Evolutionary conservation across 2,113 vertebrate species (phyloP).

Genomic region (Psephotus haematonotus): DNA sequence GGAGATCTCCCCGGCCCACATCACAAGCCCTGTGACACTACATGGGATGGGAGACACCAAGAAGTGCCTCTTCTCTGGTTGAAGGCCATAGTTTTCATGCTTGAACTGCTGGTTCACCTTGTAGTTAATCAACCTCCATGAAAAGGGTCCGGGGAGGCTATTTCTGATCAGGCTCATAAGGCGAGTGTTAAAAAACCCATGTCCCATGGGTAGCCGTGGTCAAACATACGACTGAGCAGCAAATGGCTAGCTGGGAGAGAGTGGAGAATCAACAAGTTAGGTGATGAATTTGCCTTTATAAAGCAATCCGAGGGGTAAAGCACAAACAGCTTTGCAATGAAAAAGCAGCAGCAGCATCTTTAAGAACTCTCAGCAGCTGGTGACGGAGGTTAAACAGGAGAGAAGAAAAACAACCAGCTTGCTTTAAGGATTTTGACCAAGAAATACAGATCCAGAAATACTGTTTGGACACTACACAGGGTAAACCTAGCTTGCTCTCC

Average conservation of each 20-base stretch:
- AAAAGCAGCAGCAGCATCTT: neutral
- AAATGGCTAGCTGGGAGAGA: slow-evolving; percentile 82
- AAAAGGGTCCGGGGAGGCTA: slow-evolving; percentile 69
- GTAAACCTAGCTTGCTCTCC: neutral
- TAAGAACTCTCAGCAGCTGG: neutral
- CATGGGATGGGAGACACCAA: neutral
- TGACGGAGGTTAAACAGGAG: neutral
- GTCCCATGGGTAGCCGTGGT: slow-evolving; percentile 81
- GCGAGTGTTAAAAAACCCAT: slow-evolving; percentile 71
- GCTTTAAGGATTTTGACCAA: neutral
- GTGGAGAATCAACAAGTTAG: neutral
- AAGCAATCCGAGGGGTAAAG: neutral
- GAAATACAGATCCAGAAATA: neutral
- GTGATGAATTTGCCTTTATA: neutral
- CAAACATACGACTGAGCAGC: slow-evolving; percentile 77
- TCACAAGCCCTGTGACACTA: neutral
- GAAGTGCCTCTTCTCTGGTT: slow-evolving; percentile 80
- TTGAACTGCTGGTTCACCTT: slow-evolving; percentile 74
- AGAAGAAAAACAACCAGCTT: neutral
- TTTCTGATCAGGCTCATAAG: slow-evolving; percentile 60
- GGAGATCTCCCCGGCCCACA: neutral
- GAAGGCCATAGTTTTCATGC: slow-evolving; percentile 83
- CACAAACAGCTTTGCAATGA: rapidly evolving
- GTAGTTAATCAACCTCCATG: slow-evolving; percentile 61
- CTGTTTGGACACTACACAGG: neutral